phyloP scores from a whole-genome alignment of 2,797 vertebrate genomes.

The Epinephelus coioides region DNA sequence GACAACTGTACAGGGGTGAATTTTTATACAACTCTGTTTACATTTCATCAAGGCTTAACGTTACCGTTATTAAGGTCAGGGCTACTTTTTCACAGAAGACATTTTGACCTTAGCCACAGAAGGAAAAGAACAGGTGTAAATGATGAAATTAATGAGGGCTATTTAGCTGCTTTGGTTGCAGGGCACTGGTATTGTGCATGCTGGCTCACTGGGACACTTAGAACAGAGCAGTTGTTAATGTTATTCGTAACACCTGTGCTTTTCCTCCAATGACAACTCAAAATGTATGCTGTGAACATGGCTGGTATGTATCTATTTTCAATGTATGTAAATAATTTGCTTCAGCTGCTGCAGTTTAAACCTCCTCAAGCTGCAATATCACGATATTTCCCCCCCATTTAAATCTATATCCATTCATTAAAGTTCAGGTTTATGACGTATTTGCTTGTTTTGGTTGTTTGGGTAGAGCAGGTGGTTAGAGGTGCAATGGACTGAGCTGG shows the following conservation, averaged over 20 bases:
- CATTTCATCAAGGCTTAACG: too few relatives aligned
- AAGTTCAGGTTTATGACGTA: slow-evolving; percentile 18
- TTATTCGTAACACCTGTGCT: slow-evolving; percentile 16
- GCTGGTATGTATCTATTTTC: too few relatives aligned
- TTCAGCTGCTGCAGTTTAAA: neutral
- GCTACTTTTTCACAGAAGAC: neutral
- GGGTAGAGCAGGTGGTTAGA: slow-evolving; percentile 47
- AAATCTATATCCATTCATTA: slow-evolving; percentile 14
- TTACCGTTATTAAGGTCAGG: too few relatives aligned
- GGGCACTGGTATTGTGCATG: neutral
- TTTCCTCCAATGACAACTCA: neutral
- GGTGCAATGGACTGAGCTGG: slow-evolving; percentile 26
- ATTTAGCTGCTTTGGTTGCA: neutral
- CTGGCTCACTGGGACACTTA: neutral
- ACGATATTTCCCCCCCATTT: neutral
- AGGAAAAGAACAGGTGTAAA: neutral
- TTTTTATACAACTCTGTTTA: too few relatives aligned
- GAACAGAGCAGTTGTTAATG: neutral
- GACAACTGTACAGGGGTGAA: too few relatives aligned
- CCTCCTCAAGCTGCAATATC: neutral
- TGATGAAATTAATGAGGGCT: slow-evolving; percentile 18
- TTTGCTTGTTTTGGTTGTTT: slow-evolving; percentile 25
- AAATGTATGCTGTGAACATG: neutral
- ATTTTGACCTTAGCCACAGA: slow-evolving; percentile 2
- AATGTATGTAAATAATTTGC: neutral